Conservation (phyloP, 2,113 vertebrate species). For the Microtus richardsoni region DNA sequence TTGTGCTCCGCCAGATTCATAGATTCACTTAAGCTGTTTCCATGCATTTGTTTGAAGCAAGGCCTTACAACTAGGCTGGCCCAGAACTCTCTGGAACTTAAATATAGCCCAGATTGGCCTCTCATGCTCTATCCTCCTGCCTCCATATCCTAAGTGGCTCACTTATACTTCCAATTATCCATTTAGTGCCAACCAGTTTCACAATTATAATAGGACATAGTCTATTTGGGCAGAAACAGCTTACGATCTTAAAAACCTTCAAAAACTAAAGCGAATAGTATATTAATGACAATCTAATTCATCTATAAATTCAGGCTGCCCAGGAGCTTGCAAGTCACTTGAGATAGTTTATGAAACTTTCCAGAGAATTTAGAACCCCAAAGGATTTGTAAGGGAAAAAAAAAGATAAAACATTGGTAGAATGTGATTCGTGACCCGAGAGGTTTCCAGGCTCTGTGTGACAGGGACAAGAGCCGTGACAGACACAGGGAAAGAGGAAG, state of each 20-base stretch:
- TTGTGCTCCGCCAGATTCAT: neutral
- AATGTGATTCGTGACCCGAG: neutral
- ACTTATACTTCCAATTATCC: neutral
- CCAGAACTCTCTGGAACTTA: neutral
- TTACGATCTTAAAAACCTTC: neutral
- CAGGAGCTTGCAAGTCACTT: neutral
- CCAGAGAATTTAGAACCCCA: neutral
- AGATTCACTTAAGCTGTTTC: neutral
- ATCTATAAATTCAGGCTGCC: neutral
- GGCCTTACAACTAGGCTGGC: neutral
- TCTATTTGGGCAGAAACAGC: neutral
- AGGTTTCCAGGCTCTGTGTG: neutral
- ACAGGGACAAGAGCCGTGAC: neutral
- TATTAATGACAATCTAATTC: neutral
- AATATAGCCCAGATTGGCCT: neutral
- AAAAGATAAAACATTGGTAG: neutral
- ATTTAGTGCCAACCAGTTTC: neutral
- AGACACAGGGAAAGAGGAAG: neutral
- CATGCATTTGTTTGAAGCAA: neutral
- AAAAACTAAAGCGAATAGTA: neutral
- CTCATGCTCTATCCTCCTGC: neutral
- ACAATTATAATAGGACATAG: neutral
- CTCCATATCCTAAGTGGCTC: neutral
- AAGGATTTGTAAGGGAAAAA: neutral
- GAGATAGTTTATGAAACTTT: neutral